phyloP scores from a whole-genome alignment of 2,113 vertebrate genomes.

The Epinephelus lanceolatus region DNA sequence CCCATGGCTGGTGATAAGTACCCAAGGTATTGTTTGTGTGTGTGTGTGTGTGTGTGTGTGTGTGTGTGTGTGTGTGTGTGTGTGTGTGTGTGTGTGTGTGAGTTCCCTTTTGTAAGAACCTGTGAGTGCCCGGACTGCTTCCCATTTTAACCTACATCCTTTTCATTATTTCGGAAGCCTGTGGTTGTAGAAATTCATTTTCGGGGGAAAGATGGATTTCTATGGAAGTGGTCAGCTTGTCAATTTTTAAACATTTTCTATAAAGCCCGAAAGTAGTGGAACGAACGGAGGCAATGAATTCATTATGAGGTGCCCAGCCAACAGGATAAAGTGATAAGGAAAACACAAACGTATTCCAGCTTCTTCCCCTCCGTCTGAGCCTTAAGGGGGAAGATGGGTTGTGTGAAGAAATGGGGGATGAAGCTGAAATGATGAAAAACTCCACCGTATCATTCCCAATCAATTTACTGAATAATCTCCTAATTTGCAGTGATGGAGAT shows the following conservation, averaged over 20 bases:
- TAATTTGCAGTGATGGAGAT: constrained; percentile 38
- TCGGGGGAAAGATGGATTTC: constrained; percentile 65
- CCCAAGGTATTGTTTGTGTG: constrained; percentile 30
- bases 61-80: constrained; percentile 34
- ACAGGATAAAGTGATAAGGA: constrained; percentile 63
- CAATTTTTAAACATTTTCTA: constrained; percentile 73
- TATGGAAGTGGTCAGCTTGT: constrained; percentile 74
- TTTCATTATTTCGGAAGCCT: constrained; percentile 64
- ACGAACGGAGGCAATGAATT: constrained; percentile 66
- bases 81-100: constrained; percentile 15
- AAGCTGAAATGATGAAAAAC: constrained; percentile 37
- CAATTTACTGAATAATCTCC: constrained; percentile 39
- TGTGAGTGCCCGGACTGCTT: constrained; percentile 18
- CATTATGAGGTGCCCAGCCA: constrained; percentile 66
- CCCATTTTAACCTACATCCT: constrained; percentile 60
- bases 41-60: constrained; percentile 22
- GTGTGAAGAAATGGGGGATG: constrained; percentile 26
- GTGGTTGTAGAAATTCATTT: constrained; percentile 71
- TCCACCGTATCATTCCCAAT: constrained; percentile 32
- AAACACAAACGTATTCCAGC: constrained; percentile 40
- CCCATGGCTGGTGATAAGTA: constrained; percentile 60
- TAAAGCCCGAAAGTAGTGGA: constrained; percentile 51
- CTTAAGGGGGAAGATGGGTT: constrained; percentile 24
- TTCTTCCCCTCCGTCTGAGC: constrained; percentile 10
- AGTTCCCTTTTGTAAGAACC: constrained; percentile 28